Percentiles rank a stretch among this genome's conserved stretches.
Evolutionary conservation across 2,888 invertebrate species (phyloP).

Genomic region (Lampropteryx suffumata): DNA sequence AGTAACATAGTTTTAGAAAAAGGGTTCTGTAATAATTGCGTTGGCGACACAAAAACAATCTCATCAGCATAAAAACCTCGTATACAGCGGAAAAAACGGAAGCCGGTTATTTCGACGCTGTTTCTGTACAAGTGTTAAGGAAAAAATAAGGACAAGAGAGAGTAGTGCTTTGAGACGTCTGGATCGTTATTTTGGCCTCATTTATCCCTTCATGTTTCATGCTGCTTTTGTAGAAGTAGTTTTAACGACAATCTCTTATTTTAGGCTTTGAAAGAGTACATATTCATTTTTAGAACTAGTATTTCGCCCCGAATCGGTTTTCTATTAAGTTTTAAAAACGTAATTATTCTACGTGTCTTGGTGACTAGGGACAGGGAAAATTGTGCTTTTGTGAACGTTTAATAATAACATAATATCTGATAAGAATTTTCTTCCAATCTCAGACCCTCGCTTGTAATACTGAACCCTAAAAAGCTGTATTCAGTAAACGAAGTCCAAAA

Average conservation of each 20-base stretch:
- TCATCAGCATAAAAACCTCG: conserved; percentile 23
- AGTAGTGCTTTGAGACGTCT: not conserved
- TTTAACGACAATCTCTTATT: too few relatives aligned
- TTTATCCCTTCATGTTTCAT: too few relatives aligned
- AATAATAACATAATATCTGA: too few relatives aligned
- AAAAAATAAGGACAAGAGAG: conserved; percentile 6
- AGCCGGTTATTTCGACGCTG: not conserved
- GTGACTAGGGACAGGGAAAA: too few relatives aligned
- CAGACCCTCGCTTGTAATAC: not conserved
- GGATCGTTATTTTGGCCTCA: not conserved
- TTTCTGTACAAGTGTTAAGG: conserved; percentile 4
- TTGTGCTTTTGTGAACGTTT: too few relatives aligned
- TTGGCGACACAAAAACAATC: conserved; percentile 16
- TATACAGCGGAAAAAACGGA: conserved; percentile 9
- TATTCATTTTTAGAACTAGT: too few relatives aligned
- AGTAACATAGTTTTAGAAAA: conserved; percentile 3
- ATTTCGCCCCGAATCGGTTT: too few relatives aligned
- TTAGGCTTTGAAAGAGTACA: too few relatives aligned
- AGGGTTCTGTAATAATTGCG: conserved; percentile 16
- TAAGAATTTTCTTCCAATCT: not conserved
- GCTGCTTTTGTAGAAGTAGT: too few relatives aligned
- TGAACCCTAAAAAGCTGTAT: conserved; percentile 1
- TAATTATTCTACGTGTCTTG: too few relatives aligned
- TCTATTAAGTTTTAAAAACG: too few relatives aligned
- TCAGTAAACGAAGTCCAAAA: conserved; percentile 13